Conservation (phyloP, 2,888 invertebrate genomes). For the Caenorhabditis wallacei region DNA sequence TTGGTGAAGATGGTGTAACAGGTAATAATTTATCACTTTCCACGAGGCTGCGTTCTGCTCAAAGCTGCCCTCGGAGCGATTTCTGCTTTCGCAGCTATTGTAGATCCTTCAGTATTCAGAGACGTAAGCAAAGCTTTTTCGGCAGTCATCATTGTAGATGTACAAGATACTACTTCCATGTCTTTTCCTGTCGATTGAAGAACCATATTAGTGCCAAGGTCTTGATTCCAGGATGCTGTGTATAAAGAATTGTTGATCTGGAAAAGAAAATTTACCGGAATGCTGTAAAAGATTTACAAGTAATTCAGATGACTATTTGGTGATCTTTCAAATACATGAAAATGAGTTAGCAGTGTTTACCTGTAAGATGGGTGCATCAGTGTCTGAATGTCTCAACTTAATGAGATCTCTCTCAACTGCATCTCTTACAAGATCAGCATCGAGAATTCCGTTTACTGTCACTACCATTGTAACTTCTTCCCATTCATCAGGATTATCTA, state of each 20-base stretch:
- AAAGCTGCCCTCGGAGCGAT: conserved; percentile 43
- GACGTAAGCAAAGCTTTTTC: conserved; percentile 74
- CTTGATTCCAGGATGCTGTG: conserved; percentile 75
- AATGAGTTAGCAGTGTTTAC: conserved; percentile 40
- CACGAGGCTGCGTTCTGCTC: conserved; percentile 48
- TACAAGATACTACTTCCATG: conserved; percentile 69
- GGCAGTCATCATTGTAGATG: conserved; percentile 68
- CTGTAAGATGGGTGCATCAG: conserved; percentile 74
- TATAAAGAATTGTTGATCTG: conserved; percentile 76
- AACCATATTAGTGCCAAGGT: conserved; percentile 76
- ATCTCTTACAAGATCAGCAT: conserved; percentile 73
- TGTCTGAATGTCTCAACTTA: conserved; percentile 65
- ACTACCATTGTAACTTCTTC: conserved; percentile 76
- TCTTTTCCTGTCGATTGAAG: conserved; percentile 66
- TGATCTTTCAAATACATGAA: neutral
- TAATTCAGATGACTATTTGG: no score
- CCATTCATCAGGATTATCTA: conserved; percentile 71
- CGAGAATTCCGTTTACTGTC: conserved; percentile 78
- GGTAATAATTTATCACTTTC: conserved; percentile 2
- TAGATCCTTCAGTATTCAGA: conserved; percentile 24
- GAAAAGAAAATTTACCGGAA: conserved; percentile 4
- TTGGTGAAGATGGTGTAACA: neutral
- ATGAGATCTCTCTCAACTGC: conserved; percentile 66
- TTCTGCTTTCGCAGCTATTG: conserved; percentile 47
- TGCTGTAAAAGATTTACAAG: no score